Evolutionary conservation across 2,888 invertebrate genomes (phyloP).

Genomic region (Hedya salicella): DNA sequence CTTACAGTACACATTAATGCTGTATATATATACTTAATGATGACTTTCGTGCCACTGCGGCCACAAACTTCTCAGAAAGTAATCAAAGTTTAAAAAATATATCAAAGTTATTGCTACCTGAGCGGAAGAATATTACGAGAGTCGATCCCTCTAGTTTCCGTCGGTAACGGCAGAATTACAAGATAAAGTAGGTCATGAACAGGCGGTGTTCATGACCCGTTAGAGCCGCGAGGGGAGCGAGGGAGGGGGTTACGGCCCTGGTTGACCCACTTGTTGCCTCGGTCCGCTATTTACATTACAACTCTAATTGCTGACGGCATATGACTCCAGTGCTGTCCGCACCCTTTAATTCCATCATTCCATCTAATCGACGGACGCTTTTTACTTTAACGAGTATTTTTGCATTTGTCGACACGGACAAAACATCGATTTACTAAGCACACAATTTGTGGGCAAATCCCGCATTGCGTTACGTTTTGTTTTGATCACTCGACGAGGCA

Average conservation of each 20-base stretch:
- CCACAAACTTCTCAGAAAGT: conserved; percentile 22
- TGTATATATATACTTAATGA: background rate
- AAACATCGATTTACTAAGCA: conserved; percentile 19
- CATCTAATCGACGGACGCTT: background rate
- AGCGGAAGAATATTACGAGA: conserved; percentile 18
- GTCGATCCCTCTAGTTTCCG: conserved; percentile 18
- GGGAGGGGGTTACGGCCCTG: conserved; percentile 55
- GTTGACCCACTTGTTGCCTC: conserved; percentile 83
- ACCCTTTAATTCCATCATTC: conserved; percentile 58
- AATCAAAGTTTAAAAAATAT: conserved; percentile 33
- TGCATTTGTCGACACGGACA: conserved; percentile 9
- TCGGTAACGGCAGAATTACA: conserved; percentile 58
- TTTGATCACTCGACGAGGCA: conserved; percentile 7
- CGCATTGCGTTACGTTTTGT: conserved; percentile 27
- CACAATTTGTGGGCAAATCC: background rate
- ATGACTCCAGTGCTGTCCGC: conserved; percentile 58
- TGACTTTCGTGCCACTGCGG: background rate
- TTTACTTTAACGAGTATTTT: background rate
- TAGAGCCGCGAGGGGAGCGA: conserved; percentile 50
- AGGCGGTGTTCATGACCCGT: conserved; percentile 76
- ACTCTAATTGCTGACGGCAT: conserved; percentile 67
- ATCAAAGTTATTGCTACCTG: conserved; percentile 33
- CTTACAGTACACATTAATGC: background rate
- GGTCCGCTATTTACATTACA: conserved; percentile 75
- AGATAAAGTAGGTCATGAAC: conserved; percentile 82